Evolutionary conservation across 2,888 invertebrate species (phyloP).

Genomic region (Cacoxenus indagator): DNA sequence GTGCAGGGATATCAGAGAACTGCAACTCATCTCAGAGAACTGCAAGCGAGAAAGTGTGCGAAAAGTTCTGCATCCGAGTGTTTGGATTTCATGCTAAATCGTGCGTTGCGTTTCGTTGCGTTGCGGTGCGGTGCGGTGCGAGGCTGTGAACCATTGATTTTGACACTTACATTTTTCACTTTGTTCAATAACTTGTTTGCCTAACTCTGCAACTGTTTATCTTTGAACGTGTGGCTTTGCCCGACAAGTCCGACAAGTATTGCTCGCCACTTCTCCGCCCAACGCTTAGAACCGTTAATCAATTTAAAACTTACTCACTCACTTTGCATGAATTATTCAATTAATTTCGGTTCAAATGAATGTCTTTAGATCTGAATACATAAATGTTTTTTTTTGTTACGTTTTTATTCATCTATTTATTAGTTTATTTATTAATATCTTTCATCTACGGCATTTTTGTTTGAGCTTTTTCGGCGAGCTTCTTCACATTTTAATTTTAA

Average conservation of each 20-base stretch:
- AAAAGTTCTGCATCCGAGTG: background rate
- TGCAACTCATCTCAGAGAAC: background rate
- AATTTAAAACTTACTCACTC: too few species aligned
- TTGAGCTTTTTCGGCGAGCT: background rate
- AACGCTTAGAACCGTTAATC: too few species aligned
- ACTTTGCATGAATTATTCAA: too few species aligned
- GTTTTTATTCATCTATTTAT: too few species aligned
- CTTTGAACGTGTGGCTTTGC: background rate
- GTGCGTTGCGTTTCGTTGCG: background rate
- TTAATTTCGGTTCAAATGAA: too few species aligned
- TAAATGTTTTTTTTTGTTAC: too few species aligned
- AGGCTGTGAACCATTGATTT: background rate
- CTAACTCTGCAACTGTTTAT: conserved; percentile 12
- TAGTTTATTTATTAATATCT: too few species aligned
- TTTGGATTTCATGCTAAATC: too few species aligned
- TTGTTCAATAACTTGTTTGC: background rate
- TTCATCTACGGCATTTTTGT: background rate
- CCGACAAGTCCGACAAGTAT: too few species aligned
- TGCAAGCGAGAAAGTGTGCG: background rate
- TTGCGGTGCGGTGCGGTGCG: background rate
- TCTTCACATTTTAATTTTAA: background rate
- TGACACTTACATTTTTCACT: conserved; percentile 13
- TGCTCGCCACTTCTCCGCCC: too few species aligned
- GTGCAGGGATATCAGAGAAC: background rate
- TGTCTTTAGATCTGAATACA: too few species aligned